Conservation (phyloP, 2,113 vertebrate genomes). For the Desmodus rotundus region DNA sequence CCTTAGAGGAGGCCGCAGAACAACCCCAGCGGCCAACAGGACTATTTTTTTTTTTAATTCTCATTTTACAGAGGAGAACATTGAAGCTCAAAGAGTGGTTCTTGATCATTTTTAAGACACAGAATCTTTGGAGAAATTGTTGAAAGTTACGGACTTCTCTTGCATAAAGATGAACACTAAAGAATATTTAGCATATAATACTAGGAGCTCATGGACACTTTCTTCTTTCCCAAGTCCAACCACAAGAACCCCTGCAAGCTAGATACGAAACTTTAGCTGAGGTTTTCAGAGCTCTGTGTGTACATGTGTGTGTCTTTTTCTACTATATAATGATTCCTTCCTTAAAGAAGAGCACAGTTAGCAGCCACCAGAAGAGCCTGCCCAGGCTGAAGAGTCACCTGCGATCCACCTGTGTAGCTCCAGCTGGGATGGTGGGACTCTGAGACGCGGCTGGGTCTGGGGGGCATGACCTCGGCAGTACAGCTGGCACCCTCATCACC, state of each 20-base stretch:
- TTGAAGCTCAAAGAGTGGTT: neutral
- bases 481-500: neutral
- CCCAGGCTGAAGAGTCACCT: neutral
- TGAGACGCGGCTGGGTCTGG: neutral
- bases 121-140: neutral
- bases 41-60: neutral
- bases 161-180: slow-evolving; percentile 4
- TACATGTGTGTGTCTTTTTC: neutral
- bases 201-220: neutral
- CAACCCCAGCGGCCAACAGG: neutral
- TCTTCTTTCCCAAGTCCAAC: neutral
- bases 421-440: no score
- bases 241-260: neutral
- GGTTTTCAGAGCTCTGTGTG: neutral
- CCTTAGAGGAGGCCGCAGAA: neutral
- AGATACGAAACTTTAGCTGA: neutral
- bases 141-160: neutral
- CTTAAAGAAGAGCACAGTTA: neutral
- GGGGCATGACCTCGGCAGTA: neutral
- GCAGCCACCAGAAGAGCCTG: neutral
- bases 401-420: neutral
- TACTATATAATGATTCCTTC: neutral
- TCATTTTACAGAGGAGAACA: neutral
- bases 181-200: neutral
- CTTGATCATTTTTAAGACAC: neutral